These are phyloP conservation scores for Patella depressa DNA, from an alignment of 2,888 invertebrate species.

Conservation along the genomic window DNA sequence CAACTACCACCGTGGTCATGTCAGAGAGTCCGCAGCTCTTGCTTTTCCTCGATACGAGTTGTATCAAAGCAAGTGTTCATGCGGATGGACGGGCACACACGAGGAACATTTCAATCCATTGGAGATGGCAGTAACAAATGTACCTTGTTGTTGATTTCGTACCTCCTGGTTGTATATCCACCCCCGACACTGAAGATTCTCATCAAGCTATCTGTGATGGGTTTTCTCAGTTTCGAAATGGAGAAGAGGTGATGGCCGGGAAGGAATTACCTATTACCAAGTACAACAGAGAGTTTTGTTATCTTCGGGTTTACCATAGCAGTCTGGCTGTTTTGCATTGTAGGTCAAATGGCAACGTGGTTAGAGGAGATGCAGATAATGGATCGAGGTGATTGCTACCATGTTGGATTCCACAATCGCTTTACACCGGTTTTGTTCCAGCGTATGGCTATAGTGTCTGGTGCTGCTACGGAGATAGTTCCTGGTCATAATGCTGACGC, in stretches of 20 bases:
- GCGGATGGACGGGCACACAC: conserved; percentile 15
- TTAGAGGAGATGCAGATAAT: no score
- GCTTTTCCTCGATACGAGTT: conserved; percentile 31
- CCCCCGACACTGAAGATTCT: conserved; percentile 41
- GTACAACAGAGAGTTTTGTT: neutral
- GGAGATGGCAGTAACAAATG: conserved; percentile 11
- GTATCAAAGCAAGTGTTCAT: conserved; percentile 16
- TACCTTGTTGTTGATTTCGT: conserved; percentile 33
- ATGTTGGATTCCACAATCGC: no score
- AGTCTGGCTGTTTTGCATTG: no score
- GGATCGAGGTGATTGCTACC: no score
- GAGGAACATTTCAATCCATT: conserved; percentile 20
- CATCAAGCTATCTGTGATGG: conserved; percentile 38
- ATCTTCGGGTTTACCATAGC: no score
- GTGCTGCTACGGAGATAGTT: no score
- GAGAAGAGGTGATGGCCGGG: conserved; percentile 25
- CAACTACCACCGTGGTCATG: conserved; percentile 27
- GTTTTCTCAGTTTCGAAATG: conserved; percentile 37
- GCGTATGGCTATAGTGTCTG: no score
- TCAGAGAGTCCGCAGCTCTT: conserved; percentile 28
- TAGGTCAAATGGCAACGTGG: no score
- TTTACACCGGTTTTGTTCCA: no score
- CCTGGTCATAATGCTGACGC: no score
- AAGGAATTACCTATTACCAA: neutral
- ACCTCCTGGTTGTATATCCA: conserved; percentile 26